Base-by-base conservation (phyloP, 92 coral and sea anemone species). In the Muricea muricata region DNA sequence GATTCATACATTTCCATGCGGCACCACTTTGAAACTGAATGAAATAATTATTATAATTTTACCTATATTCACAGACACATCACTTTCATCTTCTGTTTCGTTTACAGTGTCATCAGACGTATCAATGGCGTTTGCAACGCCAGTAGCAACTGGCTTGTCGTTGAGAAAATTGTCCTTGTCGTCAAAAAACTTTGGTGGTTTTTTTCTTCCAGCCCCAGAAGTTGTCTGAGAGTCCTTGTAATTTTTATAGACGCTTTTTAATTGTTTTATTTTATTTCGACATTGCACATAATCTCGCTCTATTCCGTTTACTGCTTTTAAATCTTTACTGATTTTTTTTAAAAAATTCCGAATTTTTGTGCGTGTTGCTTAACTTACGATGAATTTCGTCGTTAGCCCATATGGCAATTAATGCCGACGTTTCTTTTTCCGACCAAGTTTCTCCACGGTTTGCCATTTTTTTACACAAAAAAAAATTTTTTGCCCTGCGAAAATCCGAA, bases 121-220 rank as follows among this genome's bases (percentile, higher is more conserved):
- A 57, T 84, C 82, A 24, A 73, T 39, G 56, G 40, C 39, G 37
- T 73, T 45, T 40, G 70, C 61, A 35, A 84, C 45, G 17, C 87
- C 87, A 17, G 42, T 50, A 31, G 80, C 87, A 31, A 73, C 82
- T n/a, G 74, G 87, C 58, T 50, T 73, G 71, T 84, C 87, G 31
- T 79, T 54, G 10, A 84, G 82, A 46, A 84, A 71, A 12, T 50
- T 57, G 41, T 84, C 87, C 55, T 73, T 73, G 40, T 54, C 74
- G 37, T 84, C 79, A 37, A 70, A 83, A 52, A 70, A n/a, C n/a
- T n/a, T n/a, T n/a, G n/a, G n/a, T n/a, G n/a, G n/a, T n/a, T n/a
- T n/a, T n/a, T n/a, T n/a, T 68, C 82, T 40, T 73, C 55, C 47
- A 84, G 23, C 70, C 6, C 87, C 82, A 23, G 87, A 84, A 26